Base-by-base conservation (phyloP, 2,888 invertebrate genomes). In the Tachystola acroxantha region DNA sequence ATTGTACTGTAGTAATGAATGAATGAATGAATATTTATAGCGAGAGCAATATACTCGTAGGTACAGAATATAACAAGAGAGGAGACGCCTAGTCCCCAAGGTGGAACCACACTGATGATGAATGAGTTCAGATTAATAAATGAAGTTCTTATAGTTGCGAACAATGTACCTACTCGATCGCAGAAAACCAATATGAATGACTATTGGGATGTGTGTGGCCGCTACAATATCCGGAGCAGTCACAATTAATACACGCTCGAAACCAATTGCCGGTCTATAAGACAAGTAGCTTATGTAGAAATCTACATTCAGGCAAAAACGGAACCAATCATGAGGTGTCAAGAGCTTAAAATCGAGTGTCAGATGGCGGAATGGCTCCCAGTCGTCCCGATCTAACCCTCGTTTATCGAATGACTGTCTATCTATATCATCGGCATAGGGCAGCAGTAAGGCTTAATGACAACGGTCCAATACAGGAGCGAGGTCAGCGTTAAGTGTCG, bases 401-500 rank as follows among this genome's bases (percentile, higher is more conserved):
- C 71, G 69, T 64, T 69, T 74, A 66, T 72, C 63, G 69, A 64
- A 68, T 63, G 53, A 58, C 64, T 53, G 57, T 60, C 62, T 64
- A 62, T 65, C 60, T 64, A 65, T 65, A 67, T 62, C 59, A 67
- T 66, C 53, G 57, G 52, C 52, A 58, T 60, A 65, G 68, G 70
- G 66, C 64, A 66, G 64, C 59, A 59, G 62, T 67, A 58, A 64
- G 64, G 66, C 70, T 75, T 79, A 81, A 82, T 79, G 78, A 78
- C 76, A 70, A 71, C 63, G 64, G 65, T 63, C 75, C 71, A 72
- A 75, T 74, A 66, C 70, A 67, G 71, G 70, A 77, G 74, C 68
- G 79, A 72, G 80, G 80, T 78, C 81, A 70, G 50, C 75, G 55
- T 63, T 67, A 70, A 77, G 67, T 77, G 71, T 73, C 71, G 62